Conservation (phyloP, 2,113 vertebrate genomes). For the Excalfactoria chinensis region DNA sequence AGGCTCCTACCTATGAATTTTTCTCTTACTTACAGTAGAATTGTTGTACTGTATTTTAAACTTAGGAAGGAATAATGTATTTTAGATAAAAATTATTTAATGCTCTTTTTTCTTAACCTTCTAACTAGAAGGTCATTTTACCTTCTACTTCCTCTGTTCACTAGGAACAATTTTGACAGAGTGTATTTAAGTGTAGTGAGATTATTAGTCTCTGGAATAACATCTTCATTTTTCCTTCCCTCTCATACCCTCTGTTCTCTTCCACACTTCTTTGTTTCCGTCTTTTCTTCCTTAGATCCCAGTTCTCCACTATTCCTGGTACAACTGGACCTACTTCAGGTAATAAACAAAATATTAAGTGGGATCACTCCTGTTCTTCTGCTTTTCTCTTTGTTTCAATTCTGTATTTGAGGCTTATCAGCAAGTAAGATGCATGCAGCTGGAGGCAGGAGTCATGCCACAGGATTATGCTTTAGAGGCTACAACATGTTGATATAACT, state of each 20-base stretch:
- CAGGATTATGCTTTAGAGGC: conserved; percentile 13
- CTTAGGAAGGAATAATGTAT: not conserved
- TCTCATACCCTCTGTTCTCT: not conserved
- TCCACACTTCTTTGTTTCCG: not conserved
- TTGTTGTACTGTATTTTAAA: not conserved
- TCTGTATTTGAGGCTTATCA: conserved; percentile 3
- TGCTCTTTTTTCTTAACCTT: not conserved
- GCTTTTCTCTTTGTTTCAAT: not conserved
- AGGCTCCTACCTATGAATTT: not conserved
- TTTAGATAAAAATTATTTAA: not conserved
- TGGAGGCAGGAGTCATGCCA: not conserved
- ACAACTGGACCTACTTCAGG: conserved; percentile 17
- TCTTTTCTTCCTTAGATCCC: not conserved
- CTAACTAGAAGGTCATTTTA: not conserved
- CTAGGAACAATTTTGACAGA: not conserved
- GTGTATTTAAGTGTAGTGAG: not conserved
- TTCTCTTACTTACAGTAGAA: not conserved
- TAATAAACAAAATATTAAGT: conserved; percentile 43
- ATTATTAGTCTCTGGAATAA: not conserved
- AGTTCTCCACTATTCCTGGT: not conserved
- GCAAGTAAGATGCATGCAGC: conserved; percentile 19
- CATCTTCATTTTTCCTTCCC: not conserved
- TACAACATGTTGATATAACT: conserved; percentile 1
- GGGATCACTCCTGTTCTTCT: not conserved
- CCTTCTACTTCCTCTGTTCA: not conserved